Evolutionary conservation across 2,888 invertebrate species (phyloP), one percentile per base, ranked within the genome.

Genomic region (Pinctada fucata): DNA sequence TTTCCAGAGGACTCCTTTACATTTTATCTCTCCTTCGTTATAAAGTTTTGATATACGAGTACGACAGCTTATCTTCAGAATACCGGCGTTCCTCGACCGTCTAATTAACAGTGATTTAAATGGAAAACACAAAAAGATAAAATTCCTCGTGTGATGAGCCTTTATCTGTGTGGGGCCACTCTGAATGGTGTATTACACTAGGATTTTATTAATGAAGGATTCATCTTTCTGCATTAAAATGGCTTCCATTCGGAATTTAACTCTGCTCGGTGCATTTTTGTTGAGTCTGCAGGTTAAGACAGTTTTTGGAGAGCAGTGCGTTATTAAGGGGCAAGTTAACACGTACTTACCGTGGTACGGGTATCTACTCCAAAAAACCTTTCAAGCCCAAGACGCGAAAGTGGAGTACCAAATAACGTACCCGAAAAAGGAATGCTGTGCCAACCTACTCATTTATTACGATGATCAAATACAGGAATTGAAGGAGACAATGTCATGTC

Each of bases 331-430:
- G 31, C 83, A 87, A 31, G 79, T 89, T 47, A 85, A 84, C 76
- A 89, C 90, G 10, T 80, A 85, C 45, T 79, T 86, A 65, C 86
- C 85, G 45, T 90, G 90, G 90, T 89, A 90, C 75, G 90, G 90
- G 0, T 90, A 89, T 73, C 73, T 90, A 13, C 80, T 90, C 2
- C 88, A 88, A 83, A 90, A 90, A 75, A 88, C 89, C 16, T 89
- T 90, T 76, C 86, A 88, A 69, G 82, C 85, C 47, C 86, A 87
- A 51, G 85, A 85, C 72, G 89, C 89, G 47, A 84, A 86, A 76
- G 88, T 90, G 2, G 88, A 89, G 79, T 90, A 89, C 81, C 88
- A 87, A 52, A 87, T 90, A 66, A 86, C 88, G 13, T 90, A 88
- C 80, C 90, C 90, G 0, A 86, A 87, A 16, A 82, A 83, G 4